Percentiles rank a stretch among this genome's conserved stretches.
Evolutionary conservation across 1,140 invertebrate species (phyloP).

Genomic region (Globodera ellingtonae): DNA sequence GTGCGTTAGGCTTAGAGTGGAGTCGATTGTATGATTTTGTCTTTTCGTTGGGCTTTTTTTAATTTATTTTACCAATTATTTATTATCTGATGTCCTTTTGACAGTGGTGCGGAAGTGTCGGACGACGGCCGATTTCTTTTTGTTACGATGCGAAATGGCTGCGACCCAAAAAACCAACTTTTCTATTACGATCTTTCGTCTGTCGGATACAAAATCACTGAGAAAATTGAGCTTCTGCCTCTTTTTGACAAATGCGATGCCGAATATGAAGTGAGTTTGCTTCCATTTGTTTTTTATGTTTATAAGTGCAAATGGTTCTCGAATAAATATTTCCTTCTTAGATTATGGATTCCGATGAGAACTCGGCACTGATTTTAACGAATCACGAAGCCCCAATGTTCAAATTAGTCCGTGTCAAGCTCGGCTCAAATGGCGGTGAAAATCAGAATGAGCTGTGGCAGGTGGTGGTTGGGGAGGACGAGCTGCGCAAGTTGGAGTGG

Average conservation of each 20-base stretch:
- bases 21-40: no score
- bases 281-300: slow-evolving; percentile 16
- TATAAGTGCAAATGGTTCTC: no score
- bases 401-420: slow-evolving; percentile 83
- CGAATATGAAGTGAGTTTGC: slow-evolving; percentile 80
- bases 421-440: slow-evolving; percentile 70
- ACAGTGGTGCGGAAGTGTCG: slow-evolving; percentile 50
- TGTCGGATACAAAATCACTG: slow-evolving; percentile 48
- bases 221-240: slow-evolving; percentile 59
- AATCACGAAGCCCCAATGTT: slow-evolving; percentile 93
- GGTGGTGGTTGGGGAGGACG: slow-evolving; percentile 82
- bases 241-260: slow-evolving; percentile 83
- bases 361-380: slow-evolving; percentile 82
- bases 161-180: slow-evolving; percentile 59
- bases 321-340: slow-evolving; percentile 66
- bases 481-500: slow-evolving; percentile 85
- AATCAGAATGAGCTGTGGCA: slow-evolving; percentile 73
- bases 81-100: no score
- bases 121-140: slow-evolving; percentile 60
- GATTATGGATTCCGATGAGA: slow-evolving; percentile 87
- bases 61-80: no score
- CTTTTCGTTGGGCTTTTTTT: no score
- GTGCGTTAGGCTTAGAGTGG: no score
- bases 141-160: slow-evolving; percentile 52
- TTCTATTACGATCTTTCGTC: slow-evolving; percentile 60